Percentiles rank a stretch among this genome's conserved stretches.
Conservation (phyloP, 2,797 vertebrate genomes). For the Antrozous pallidus region DNA sequence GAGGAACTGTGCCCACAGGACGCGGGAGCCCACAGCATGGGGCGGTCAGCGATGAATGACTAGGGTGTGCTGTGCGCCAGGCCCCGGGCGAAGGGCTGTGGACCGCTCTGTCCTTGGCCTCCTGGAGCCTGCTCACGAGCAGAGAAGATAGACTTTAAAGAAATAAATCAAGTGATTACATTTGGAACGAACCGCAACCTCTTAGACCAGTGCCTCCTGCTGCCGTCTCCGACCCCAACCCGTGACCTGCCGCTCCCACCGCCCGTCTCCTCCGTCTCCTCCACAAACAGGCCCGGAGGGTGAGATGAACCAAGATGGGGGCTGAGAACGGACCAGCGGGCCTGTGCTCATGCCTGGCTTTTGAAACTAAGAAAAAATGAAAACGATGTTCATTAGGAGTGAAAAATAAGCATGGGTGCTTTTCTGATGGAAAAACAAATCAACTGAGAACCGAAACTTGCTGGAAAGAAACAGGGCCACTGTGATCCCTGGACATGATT, state of each 20-base stretch:
- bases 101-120: neutral
- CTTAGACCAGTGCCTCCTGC: neutral
- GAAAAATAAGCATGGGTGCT: neutral
- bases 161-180: neutral
- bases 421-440: slow-evolving; percentile 25
- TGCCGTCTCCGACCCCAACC: neutral
- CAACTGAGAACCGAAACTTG: neutral
- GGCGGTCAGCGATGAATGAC: neutral
- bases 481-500: neutral
- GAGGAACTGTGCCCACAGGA: neutral
- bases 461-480: neutral
- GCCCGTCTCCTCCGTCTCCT: neutral
- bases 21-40: neutral
- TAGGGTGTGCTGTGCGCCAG: neutral
- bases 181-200: neutral
- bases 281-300: neutral
- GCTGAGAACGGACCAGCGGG: neutral
- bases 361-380: slow-evolving; percentile 12
- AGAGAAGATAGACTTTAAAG: neutral
- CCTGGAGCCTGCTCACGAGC: neutral
- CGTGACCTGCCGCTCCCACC: neutral
- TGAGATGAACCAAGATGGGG: neutral
- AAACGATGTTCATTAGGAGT: slow-evolving; percentile 5
- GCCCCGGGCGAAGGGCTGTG: neutral
- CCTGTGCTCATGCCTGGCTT: neutral